Conservation (phyloP, 2,113 vertebrate genomes). For the Daboia siamensis region DNA sequence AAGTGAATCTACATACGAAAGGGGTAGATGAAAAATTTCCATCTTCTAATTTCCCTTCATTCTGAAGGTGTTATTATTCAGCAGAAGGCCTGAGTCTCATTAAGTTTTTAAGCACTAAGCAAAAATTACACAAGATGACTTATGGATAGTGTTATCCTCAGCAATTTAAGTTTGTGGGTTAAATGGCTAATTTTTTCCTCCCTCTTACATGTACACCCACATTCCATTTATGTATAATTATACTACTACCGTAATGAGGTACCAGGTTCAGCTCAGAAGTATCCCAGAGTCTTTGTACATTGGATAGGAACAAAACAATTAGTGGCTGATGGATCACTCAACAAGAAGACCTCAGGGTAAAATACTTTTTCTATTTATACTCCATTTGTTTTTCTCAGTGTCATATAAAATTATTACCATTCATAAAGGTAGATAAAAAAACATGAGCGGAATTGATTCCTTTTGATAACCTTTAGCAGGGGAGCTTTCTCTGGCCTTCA, state of each 20-base stretch:
- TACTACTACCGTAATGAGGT: slow-evolving; percentile 31
- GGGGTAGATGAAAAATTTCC: background rate
- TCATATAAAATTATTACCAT: slow-evolving; percentile 31
- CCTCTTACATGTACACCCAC: background rate
- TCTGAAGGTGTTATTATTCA: background rate
- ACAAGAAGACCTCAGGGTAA: slow-evolving; percentile 54
- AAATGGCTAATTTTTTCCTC: background rate
- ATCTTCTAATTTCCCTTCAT: accelerated
- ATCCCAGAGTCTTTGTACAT: slow-evolving; percentile 54
- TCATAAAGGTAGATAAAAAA: slow-evolving; percentile 44
- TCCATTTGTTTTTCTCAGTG: slow-evolving; percentile 58
- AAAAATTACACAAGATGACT: background rate
- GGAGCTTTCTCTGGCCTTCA: background rate
- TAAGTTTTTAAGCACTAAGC: background rate
- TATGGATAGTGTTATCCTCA: accelerated
- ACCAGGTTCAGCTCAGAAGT: slow-evolving; percentile 29
- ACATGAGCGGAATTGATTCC: background rate
- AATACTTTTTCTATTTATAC: slow-evolving; percentile 51
- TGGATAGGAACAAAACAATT: slow-evolving; percentile 59
- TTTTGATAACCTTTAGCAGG: background rate
- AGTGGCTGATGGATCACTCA: slow-evolving; percentile 61
- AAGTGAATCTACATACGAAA: background rate
- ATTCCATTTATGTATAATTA: slow-evolving; percentile 48
- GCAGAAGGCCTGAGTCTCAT: background rate
- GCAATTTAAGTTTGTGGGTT: accelerated